Evolutionary conservation across 2,797 vertebrate species (phyloP), one percentile per base, ranked within the genome.

Genomic region (Molossus alvarezi): DNA sequence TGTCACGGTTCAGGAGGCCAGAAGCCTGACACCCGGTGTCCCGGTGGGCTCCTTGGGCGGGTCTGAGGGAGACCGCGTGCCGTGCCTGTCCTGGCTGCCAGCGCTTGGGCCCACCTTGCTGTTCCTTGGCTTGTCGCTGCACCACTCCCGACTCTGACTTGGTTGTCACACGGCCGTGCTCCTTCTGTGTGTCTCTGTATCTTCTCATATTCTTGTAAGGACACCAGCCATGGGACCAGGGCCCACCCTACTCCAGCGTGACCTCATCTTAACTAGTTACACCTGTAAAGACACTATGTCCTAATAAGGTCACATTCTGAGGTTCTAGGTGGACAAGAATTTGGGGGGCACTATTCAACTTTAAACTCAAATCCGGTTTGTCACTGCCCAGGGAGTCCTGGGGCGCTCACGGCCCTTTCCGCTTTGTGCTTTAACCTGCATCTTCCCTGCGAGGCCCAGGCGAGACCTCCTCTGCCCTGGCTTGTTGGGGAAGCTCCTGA

Each of bases 211-310:
- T 64, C 64, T 92, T 21, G 2, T 21, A 3, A 62, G 87, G 76
- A 48, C 8, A 27, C 69, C 21, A 13, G 13, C 13, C 23, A 13
- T 57, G 33, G 15, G 57, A 14, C 29, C 14, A 7, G 23, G 65
- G 45, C 45, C 57, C 58, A 33, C 37, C 51, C 71, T 23, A 58
- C 57, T 75, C 76, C 69, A 82, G 7, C 17, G 20, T 33, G 76
- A 21, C 57, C 41, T 94, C 41, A 89, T 69, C 27, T 72, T 72
- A 76, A 76, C 55, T 82, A 58, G 48, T n/a, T 48, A 55, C 17
- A 21, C 41, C 73, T 77, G 23, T 55, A 41, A 65, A 87, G 71
- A 51, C 29, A 55, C 57, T 73, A 4, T 45, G 90, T 90, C 81
- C 48, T 76, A 25, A 53, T 20, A 14, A 51, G 82, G 75, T 27